Evolutionary conservation across 2,797 vertebrate genomes (phyloP).

Genomic region (Lagorchestes hirsutus): DNA sequence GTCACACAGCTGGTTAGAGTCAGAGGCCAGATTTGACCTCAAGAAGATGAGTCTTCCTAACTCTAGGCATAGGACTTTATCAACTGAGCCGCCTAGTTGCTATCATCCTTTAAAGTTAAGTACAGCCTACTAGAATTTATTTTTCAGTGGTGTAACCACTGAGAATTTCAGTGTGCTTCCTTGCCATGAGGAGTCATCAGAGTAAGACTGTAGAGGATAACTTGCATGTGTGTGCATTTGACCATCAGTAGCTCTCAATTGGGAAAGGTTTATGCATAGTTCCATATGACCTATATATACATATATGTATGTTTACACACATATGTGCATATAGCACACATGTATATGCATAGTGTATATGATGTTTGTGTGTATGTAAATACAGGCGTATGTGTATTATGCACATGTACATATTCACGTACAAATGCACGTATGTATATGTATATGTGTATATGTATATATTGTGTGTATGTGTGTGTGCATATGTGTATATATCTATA

Average conservation of each 20-base stretch:
- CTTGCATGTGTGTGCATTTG: background rate
- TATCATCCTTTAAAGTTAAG: background rate
- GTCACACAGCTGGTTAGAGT: too few species aligned
- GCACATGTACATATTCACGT: too few species aligned
- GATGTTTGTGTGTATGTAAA: background rate
- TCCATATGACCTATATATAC: too few species aligned
- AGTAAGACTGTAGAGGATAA: background rate
- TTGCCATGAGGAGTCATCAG: background rate
- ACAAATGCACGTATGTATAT: too few species aligned
- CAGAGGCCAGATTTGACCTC: too few species aligned
- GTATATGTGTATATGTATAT: background rate
- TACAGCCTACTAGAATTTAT: background rate
- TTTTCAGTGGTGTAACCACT: background rate
- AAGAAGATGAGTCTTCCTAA: too few species aligned
- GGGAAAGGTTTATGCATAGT: background rate
- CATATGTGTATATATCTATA: too few species aligned
- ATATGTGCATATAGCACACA: too few species aligned
- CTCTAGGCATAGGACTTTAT: background rate
- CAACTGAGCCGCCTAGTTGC: background rate
- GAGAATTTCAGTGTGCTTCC: background rate
- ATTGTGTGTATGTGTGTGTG: too few species aligned
- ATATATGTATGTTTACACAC: too few species aligned
- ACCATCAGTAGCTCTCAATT: background rate
- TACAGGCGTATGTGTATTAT: background rate
- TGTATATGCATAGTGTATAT: background rate